A percentile compares a stretch with the other conserved stretches of the same genome.
Conservation (phyloP, 2,888 invertebrate species). For the Pherbina coryleti region DNA sequence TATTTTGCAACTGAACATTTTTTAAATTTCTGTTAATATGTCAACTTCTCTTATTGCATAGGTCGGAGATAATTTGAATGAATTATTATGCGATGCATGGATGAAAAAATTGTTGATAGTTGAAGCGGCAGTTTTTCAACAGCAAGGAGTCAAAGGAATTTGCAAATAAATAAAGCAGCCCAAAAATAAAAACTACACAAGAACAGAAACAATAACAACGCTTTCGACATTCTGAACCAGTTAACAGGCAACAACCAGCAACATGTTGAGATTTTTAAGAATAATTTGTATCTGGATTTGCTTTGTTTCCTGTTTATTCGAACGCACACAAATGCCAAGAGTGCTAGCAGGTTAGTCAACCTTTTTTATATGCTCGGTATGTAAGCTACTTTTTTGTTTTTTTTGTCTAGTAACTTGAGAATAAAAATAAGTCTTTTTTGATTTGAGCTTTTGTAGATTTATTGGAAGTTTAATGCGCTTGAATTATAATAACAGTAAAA, state of each 20-base stretch:
- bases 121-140: neutral
- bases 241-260: constrained; percentile 7
- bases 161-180: neutral
- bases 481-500: too few species aligned
- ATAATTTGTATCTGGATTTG: constrained; percentile 53
- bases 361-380: neutral
- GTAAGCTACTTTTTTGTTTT: neutral
- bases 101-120: neutral
- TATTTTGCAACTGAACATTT: too few species aligned
- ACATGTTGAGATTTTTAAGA: constrained; percentile 51
- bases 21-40: too few species aligned
- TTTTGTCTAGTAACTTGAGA: too few species aligned
- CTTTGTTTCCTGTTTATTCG: constrained; percentile 50
- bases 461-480: neutral
- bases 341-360: constrained; percentile 49
- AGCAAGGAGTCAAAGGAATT: neutral
- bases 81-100: too few species aligned
- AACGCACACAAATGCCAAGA: constrained; percentile 47
- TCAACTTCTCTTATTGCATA: too few species aligned
- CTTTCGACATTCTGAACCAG: neutral
- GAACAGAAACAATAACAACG: too few species aligned
- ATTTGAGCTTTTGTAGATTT: too few species aligned
- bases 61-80: too few species aligned
- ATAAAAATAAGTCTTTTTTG: too few species aligned
- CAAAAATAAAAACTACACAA: neutral